Evolutionary conservation across 2,888 invertebrate genomes (phyloP).

Genomic region (Sarcophaga subvicina): DNA sequence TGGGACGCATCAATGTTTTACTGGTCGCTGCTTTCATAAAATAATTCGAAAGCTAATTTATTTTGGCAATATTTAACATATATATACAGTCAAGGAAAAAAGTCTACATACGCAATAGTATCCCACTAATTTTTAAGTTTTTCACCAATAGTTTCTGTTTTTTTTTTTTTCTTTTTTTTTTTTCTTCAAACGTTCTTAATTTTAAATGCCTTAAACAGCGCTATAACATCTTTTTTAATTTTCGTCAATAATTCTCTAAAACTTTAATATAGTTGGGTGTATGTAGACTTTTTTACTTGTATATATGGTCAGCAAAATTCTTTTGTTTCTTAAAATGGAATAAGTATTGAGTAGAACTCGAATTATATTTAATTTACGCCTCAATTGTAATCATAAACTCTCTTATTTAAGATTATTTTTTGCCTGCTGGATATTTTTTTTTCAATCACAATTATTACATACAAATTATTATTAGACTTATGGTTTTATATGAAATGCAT

Average conservation of each 20-base stretch:
- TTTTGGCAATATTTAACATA: no score
- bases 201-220: no score
- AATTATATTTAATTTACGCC: constrained; percentile 65
- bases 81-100: no score
- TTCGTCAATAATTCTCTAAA: no score
- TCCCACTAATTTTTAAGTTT: no score
- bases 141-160: background rate
- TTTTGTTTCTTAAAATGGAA: constrained; percentile 56
- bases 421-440: constrained; percentile 60
- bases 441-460: constrained; percentile 49
- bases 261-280: no score
- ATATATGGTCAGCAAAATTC: constrained; percentile 27
- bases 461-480: constrained; percentile 59
- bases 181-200: background rate
- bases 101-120: no score
- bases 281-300: constrained; percentile 16
- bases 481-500: constrained; percentile 64
- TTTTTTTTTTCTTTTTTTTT: background rate
- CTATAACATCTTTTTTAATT: no score
- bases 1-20: constrained; percentile 41
- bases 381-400: constrained; percentile 59
- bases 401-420: constrained; percentile 56
- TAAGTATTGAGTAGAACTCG: constrained; percentile 66
- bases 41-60: background rate
- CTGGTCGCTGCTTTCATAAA: constrained; percentile 15